Conservation (phyloP, 2,888 invertebrate species). For the Pachliopta kotzebuea region DNA sequence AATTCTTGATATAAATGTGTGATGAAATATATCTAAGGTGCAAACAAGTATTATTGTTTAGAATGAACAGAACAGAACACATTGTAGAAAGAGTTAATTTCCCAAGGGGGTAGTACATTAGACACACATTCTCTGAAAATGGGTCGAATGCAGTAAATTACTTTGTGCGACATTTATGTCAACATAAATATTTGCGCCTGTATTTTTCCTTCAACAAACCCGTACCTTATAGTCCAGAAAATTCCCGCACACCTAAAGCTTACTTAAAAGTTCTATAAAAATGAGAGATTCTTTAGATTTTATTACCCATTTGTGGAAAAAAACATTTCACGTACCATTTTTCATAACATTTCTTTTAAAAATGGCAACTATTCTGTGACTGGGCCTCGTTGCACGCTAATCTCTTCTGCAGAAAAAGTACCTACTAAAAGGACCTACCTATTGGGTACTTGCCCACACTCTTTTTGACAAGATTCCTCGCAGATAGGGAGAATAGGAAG, state of each 20-base stretch:
- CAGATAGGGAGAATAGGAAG: no score
- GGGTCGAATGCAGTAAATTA: slow-evolving; percentile 27
- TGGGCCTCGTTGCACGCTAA: no score
- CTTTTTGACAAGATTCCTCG: no score
- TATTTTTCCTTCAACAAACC: slow-evolving; percentile 9
- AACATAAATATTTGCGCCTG: slow-evolving; percentile 25
- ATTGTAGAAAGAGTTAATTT: slow-evolving; percentile 22
- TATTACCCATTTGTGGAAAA: neutral
- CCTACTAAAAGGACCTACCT: no score
- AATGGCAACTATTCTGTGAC: no score
- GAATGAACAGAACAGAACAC: slow-evolving; percentile 16
- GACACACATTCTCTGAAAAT: slow-evolving; percentile 23
- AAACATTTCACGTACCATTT: neutral
- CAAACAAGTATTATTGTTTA: slow-evolving; percentile 3
- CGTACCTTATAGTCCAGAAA: slow-evolving; percentile 1
- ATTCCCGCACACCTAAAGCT: neutral
- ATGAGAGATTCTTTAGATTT: neutral
- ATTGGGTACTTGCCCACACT: no score
- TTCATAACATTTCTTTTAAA: no score
- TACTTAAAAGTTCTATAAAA: neutral
- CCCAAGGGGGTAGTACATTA: slow-evolving; percentile 25
- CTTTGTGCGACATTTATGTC: slow-evolving; percentile 25
- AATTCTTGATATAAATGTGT: neutral
- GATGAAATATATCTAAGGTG: neutral
- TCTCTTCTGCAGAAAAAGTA: no score